phyloP scores from a whole-genome alignment of 2,113 vertebrate species.

The Osmerus eperlanus region DNA sequence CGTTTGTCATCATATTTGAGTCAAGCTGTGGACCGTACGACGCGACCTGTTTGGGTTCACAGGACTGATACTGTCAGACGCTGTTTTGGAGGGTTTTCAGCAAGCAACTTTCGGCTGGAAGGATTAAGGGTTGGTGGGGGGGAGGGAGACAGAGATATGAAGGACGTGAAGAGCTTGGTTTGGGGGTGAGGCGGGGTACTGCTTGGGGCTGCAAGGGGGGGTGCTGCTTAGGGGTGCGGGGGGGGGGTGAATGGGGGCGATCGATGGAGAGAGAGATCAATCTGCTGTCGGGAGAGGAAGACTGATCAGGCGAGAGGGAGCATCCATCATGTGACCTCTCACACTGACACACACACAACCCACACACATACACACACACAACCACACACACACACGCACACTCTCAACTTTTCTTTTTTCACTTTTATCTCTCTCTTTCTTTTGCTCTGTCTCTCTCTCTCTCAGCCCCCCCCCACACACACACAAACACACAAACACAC shows the following conservation, averaged over 20 bases:
- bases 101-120: too few species aligned
- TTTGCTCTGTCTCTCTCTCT: too few species aligned
- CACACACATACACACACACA: slow-evolving; percentile 4
- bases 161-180: neutral
- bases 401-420: too few species aligned
- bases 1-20: too few species aligned
- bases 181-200: neutral
- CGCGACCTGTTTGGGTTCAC: too few species aligned
- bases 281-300: slow-evolving; percentile 44
- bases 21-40: too few species aligned
- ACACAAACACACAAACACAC: slow-evolving; percentile 4
- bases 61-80: too few species aligned
- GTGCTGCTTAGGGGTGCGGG: neutral
- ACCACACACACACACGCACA: slow-evolving; percentile 2
- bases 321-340: slow-evolving; percentile 39
- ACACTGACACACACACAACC: slow-evolving; percentile 18
- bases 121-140: neutral
- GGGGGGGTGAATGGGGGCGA: slow-evolving; percentile 3
- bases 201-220: too few species aligned
- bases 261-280: slow-evolving; percentile 40
- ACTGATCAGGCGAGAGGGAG: slow-evolving; percentile 33
- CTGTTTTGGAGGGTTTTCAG: too few species aligned
- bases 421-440: too few species aligned
- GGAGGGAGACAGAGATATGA: slow-evolving; percentile 5
- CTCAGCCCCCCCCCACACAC: too few species aligned